Base-by-base conservation (phyloP, 2,888 invertebrate species). In the Stenurella melanura region DNA sequence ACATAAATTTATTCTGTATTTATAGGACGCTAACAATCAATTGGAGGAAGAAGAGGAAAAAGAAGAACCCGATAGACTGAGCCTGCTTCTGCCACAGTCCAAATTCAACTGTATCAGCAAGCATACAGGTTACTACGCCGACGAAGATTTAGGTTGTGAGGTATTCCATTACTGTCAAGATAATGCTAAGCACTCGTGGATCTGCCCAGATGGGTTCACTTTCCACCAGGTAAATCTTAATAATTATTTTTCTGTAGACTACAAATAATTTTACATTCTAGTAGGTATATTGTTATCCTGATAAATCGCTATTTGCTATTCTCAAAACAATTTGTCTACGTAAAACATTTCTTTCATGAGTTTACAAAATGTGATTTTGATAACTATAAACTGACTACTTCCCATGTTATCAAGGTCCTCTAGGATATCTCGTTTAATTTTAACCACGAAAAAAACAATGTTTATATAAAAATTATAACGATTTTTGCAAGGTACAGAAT, bases 111-210 rank as follows among this genome's bases (percentile, higher is more conserved):
- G 97, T 88, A 92, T 92, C 56, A 93, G 92, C 85, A 95, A 94
- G 87, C 95, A 95, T 87, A 95, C 96, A 12, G 97, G 97, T 10
- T 97, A 97, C 90, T 97, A 97, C 87, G 97, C 97, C 30, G 97
- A 97, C 86, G 95, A 96, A 85, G 95, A 95, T 61, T 92, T 97
- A 26, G 93, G 93, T 85, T 97, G 97, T 87, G 97, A 97, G 90
- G 96, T 97, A 56, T 97, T 97, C 93, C 97, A 97, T 88, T 97
- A 97, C 89, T 97, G 97, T 87, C 96, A 97, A 87, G 97, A 96
- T 83, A 95, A 94, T 84, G 95, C 95, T 56, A 95, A 94, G 86
- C 97, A 97, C 89, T 97, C 97, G 1, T 97, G 97, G 97, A 94
- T 97, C 85, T 97, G 97, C 85, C 97, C 97, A 0, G 96, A 96